Conservation (phyloP, 2,113 vertebrate genomes). For the Bothrops jararaca region DNA sequence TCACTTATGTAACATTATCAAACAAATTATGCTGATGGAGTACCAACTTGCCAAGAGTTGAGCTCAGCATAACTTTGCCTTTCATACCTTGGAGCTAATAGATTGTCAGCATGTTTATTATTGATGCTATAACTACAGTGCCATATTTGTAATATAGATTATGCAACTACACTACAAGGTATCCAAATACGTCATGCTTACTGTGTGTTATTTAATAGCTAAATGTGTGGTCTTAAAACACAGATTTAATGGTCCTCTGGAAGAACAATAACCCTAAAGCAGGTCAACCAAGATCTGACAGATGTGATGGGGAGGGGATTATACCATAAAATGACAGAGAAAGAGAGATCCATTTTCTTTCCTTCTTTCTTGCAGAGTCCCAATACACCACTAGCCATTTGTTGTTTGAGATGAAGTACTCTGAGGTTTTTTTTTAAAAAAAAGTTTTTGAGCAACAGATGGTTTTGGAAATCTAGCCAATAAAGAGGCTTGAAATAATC, state of each 20-base stretch:
- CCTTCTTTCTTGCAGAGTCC: neutral
- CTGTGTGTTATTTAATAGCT: neutral
- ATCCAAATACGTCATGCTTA: neutral
- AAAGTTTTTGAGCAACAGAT: neutral
- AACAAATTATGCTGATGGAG: neutral
- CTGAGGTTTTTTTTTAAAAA: too few species aligned
- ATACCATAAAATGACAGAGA: neutral
- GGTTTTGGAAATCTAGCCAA: neutral
- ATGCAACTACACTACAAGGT: neutral
- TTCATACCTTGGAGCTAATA: neutral
- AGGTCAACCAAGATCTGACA: neutral
- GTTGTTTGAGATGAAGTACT: neutral
- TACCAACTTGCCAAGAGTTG: neutral
- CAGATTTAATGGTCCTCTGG: neutral
- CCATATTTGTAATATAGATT: neutral
- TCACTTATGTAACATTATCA: neutral
- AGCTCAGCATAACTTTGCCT: neutral
- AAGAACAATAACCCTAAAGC: neutral
- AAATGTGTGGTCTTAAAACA: neutral
- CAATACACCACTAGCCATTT: neutral
- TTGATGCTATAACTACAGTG: neutral
- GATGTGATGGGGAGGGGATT: neutral
- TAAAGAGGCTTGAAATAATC: neutral
- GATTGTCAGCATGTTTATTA: neutral
- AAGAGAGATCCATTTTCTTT: neutral